Conservation (phyloP, 2,888 invertebrate species). For the Escarpia spicata region DNA sequence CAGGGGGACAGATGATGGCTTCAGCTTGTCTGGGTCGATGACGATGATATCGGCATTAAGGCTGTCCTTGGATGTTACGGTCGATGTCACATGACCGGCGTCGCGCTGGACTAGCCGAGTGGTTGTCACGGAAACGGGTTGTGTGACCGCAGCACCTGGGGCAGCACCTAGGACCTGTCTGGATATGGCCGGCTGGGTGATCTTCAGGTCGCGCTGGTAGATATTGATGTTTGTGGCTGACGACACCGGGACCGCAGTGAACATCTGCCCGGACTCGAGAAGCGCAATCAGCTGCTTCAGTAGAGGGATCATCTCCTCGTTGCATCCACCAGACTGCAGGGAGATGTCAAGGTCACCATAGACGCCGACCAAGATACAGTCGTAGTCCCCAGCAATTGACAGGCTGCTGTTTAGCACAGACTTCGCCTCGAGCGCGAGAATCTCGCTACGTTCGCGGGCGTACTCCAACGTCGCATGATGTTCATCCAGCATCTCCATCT, state of each 20-base stretch:
- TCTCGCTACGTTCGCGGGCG: constrained; percentile 54
- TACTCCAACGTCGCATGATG: constrained; percentile 46
- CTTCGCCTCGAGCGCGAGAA: constrained; percentile 50
- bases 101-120: background rate
- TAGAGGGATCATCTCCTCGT: constrained; percentile 59
- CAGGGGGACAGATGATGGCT: background rate
- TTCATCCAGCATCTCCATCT: constrained; percentile 54
- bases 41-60: background rate
- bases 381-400: constrained; percentile 58
- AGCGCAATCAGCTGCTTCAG: constrained; percentile 59
- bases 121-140: background rate
- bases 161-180: background rate
- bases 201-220: constrained; percentile 13
- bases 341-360: constrained; percentile 55
- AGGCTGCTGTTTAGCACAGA: constrained; percentile 41
- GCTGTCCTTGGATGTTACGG: background rate
- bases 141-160: background rate
- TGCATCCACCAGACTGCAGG: constrained; percentile 39
- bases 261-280: constrained; percentile 46
- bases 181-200: background rate
- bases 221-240: constrained; percentile 36
- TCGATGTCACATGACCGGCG: background rate
- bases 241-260: constrained; percentile 50
- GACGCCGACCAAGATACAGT: constrained; percentile 54
- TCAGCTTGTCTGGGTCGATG: background rate